Conservation (phyloP, 2,113 vertebrate species). For the Pangasianodon gigas region DNA sequence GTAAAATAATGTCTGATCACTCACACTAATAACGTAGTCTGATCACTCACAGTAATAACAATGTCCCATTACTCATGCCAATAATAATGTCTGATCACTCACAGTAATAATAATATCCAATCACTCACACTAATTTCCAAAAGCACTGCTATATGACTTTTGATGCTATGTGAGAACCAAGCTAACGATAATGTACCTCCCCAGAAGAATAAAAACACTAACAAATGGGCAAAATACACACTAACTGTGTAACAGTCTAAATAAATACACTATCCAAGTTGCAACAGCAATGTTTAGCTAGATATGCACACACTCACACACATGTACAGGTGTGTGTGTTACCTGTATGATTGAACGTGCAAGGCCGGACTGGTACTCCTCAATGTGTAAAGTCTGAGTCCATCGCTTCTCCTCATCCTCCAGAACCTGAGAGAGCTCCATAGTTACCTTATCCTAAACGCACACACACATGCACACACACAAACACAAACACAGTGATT, state of each 20-base stretch:
- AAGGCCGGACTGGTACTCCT: slow-evolving; percentile 74
- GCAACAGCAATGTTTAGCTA: too few relatives aligned
- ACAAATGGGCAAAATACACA: not conserved
- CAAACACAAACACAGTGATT: not conserved
- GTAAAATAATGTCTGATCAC: too few relatives aligned
- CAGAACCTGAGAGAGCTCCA: slow-evolving; percentile 72
- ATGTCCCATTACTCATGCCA: not conserved
- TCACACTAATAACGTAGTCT: too few relatives aligned
- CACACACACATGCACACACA: slow-evolving; percentile 17
- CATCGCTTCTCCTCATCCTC: slow-evolving; percentile 77
- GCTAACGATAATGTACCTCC: not conserved
- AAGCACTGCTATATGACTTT: not conserved
- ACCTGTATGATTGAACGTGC: slow-evolving; percentile 78
- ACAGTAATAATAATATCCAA: not conserved
- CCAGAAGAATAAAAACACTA: not conserved
- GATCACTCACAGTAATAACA: too few relatives aligned
- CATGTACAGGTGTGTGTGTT: slow-evolving; percentile 3
- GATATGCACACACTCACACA: not conserved
- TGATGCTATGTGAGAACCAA: not conserved
- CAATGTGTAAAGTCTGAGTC: slow-evolving; percentile 74
- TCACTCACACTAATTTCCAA: not conserved
- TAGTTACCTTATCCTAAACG: slow-evolving; percentile 72
- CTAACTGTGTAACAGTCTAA: not conserved
- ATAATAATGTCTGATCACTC: not conserved
- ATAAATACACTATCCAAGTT: not conserved